A percentile compares a stretch with the other conserved stretches of the same genome.
These are phyloP conservation scores for Pyrgus malvae DNA, from an alignment of 2,888 invertebrate species.

Conservation along the genomic window DNA sequence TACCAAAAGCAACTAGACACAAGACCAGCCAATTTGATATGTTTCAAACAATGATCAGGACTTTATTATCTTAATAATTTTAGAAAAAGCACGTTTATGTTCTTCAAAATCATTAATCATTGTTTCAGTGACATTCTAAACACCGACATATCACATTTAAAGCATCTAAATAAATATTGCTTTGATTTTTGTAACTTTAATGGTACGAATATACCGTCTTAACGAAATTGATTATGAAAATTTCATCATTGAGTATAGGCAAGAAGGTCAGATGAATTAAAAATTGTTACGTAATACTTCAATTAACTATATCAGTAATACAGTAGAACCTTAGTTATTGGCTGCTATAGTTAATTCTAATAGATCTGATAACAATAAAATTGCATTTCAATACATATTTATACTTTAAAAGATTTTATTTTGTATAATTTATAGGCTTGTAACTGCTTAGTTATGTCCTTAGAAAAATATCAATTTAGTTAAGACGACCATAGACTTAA, in stretches of 20 bases:
- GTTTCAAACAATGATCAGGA: slow-evolving; percentile 27
- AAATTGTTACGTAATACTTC: too few species aligned
- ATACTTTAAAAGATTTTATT: too few species aligned
- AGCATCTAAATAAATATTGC: slow-evolving; percentile 1
- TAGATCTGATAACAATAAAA: too few species aligned
- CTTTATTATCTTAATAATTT: neutral
- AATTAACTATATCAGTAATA: too few species aligned
- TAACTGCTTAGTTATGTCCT: too few species aligned
- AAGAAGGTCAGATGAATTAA: too few species aligned
- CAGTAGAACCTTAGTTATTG: too few species aligned
- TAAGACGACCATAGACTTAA: slow-evolving; percentile 4
- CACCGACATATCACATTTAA: slow-evolving; percentile 11
- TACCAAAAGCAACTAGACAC: slow-evolving; percentile 48
- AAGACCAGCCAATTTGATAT: slow-evolving; percentile 20
- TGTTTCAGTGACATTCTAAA: slow-evolving; percentile 18
- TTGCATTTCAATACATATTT: too few species aligned
- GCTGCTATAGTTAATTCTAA: too few species aligned
- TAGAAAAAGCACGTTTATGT: neutral
- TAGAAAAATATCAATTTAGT: slow-evolving; percentile 17
- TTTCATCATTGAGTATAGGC: too few species aligned
- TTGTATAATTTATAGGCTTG: too few species aligned
- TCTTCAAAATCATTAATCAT: slow-evolving; percentile 21
- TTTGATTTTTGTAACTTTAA: neutral
- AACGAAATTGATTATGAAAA: slow-evolving; percentile 13
- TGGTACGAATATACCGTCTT: slow-evolving; percentile 1